Evolutionary conservation across 2,113 vertebrate species (phyloP).

Genomic region (Poeciliopsis prolifica): DNA sequence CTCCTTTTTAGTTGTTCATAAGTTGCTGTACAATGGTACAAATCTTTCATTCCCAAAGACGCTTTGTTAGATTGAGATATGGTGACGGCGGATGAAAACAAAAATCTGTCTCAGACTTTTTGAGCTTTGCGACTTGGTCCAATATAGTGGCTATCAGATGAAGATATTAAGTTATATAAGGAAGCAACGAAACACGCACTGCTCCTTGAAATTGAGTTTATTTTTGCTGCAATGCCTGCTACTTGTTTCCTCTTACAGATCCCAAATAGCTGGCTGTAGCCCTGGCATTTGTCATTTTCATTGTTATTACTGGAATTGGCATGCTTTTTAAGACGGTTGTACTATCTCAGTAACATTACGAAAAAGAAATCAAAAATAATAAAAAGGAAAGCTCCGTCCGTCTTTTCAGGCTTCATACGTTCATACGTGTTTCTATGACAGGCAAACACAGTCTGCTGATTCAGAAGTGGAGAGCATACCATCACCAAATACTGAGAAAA

Average conservation of each 20-base stretch:
- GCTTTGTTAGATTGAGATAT: too few relatives aligned
- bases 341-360: neutral
- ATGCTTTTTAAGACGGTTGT: neutral
- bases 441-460: neutral
- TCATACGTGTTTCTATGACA: neutral
- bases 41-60: too few relatives aligned
- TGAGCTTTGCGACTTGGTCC: too few relatives aligned
- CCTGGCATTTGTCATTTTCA: neutral
- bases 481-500: neutral
- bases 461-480: neutral
- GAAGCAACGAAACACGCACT: neutral
- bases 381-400: neutral
- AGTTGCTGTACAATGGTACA: neutral
- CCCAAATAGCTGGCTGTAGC: too few relatives aligned
- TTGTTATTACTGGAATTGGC: neutral
- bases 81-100: too few relatives aligned
- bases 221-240: neutral
- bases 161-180: neutral
- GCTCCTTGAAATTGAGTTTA: neutral
- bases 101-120: too few relatives aligned
- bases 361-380: fast-evolving
- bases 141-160: too few relatives aligned
- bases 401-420: too few relatives aligned
- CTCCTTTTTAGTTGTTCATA: too few relatives aligned
- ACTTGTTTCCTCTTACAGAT: neutral